Evolutionary conservation across 2,797 vertebrate species (phyloP), one percentile per base, ranked within the genome.

Genomic region (Tympanoctomys barrerae): DNA sequence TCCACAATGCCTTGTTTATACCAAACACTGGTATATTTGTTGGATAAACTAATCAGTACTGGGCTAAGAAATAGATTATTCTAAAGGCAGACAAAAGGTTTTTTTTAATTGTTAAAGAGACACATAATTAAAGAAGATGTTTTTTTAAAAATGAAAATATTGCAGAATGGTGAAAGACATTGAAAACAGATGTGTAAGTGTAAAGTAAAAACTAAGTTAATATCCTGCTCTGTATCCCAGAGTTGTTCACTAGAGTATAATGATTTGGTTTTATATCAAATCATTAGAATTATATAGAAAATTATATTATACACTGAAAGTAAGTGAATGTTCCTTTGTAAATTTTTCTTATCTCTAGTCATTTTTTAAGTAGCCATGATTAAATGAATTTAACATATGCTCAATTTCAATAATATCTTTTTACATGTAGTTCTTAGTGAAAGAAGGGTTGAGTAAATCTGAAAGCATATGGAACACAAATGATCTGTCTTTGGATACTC

Each of bases 171-270:
- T 77, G 7, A 28, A 3, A 68, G 54, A 83, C 59, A 77, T 64
- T 8, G 4, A 88, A 92, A 92, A 90, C 36, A 92, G 1, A 79
- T 79, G 28, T 71, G 16, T 71, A 89, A 73, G 24, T 90, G 39
- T 90, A 68, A 96, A 95, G 70, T 90, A 92, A 92, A 66, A 77
- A 93, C 91, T 83, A 87, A 90, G 78, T 89, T 96, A 92, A 85
- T 61, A 89, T 93, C 26, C 64, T 75, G 11, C 81, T 94, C 87
- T 86, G 80, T 89, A 73, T 85, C 13, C 39, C 59, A 86, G 75
- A 94, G 70, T 94, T 88, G 78, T 78, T 96, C 94, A 80, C 75
- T 78, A 9, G n/a, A 87, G 49, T 94, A 81, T 61, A 61, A 22
- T 24, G 57, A 59, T 59, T 89, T 22, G 66, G 92, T 87, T 96